Base-by-base conservation (phyloP, 2,888 invertebrate species). In the Acanthosepion lycidas region DNA sequence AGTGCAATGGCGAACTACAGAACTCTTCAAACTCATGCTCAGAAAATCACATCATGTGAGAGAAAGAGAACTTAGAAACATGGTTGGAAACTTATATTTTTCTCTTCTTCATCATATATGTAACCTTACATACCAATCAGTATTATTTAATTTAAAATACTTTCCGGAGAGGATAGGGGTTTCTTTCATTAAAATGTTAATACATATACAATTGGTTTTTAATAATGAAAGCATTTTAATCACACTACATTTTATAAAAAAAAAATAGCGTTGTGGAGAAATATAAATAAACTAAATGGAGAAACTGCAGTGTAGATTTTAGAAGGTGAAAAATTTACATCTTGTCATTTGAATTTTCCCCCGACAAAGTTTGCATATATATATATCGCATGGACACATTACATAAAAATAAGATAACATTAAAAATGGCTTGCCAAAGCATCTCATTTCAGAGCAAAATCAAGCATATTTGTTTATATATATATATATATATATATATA, bases 141-240 rank as follows among this genome's bases (percentile, higher is more conserved):
- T 78, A 78, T 59, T 59, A n/a, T 78, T 78, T 78, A n/a, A 78
- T 78, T 78, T 12, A 78, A n/a, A n/a, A 78, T 78, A n/a, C n/a
- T 78, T 78, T 78, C 78, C 78, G 78, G 78, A n/a, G 78, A n/a
- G n/a, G 78, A 33, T 78, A n/a, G 78, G 78, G 78, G n/a, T 78
- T n/a, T n/a, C n/a, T 78, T 78, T 78, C 78, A 78, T 78, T n/a
- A 78, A 78, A 5, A 42, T 42, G 12, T n/a, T 78, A 12, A 78
- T 78, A 78, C n/a, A 78, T 78, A 78, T 78, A 78, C 78, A 78
- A 15, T 12, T 1, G 15, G 12, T 78, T 33, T 78, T n/a, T 15
- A n/a, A n/a, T n/a, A 78, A 78, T 78, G 78, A 78, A 78, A 78
- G 78, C n/a, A 78, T 78, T 78, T 78, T 5, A 78, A n/a, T n/a